phyloP scores from a whole-genome alignment of 2,888 invertebrate species.

The Thera britannica region DNA sequence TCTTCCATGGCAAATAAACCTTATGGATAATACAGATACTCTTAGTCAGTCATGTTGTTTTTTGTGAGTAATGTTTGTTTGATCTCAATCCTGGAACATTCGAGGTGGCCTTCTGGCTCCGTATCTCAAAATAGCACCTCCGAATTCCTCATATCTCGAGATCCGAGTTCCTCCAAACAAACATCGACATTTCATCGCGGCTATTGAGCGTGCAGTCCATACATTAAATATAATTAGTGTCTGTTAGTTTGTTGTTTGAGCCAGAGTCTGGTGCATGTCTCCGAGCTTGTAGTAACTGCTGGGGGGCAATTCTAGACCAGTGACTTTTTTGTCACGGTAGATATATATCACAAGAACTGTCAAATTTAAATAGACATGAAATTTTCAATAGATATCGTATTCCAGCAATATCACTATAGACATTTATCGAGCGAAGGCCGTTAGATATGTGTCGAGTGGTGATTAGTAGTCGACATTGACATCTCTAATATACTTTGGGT shows the following conservation, averaged over 20 bases:
- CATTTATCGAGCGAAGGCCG: too few species aligned
- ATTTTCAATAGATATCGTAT: too few species aligned
- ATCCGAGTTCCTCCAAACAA: constrained; percentile 35
- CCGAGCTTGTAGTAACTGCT: constrained; percentile 44
- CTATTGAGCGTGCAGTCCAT: constrained; percentile 37
- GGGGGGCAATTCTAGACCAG: too few species aligned
- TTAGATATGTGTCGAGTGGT: too few species aligned
- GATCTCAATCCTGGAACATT: constrained; percentile 6
- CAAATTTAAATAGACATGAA: too few species aligned
- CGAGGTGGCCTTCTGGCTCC: constrained; percentile 9
- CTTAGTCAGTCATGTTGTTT: background rate
- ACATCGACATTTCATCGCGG: constrained; percentile 37
- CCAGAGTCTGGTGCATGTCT: constrained; percentile 64
- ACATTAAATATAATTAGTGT: constrained; percentile 58
- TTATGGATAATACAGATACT: background rate
- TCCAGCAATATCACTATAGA: too few species aligned
- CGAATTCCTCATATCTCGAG: constrained; percentile 25
- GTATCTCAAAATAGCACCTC: constrained; percentile 12
- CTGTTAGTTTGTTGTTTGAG: constrained; percentile 63
- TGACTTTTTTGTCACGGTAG: too few species aligned
- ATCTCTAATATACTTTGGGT: too few species aligned
- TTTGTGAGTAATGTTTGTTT: background rate
- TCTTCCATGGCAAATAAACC: background rate
- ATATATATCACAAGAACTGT: too few species aligned
- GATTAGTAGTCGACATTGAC: too few species aligned